These are phyloP conservation scores for Lutraria rhynchaena DNA, from an alignment of 1,140 invertebrate species.

Conservation along the genomic window DNA sequence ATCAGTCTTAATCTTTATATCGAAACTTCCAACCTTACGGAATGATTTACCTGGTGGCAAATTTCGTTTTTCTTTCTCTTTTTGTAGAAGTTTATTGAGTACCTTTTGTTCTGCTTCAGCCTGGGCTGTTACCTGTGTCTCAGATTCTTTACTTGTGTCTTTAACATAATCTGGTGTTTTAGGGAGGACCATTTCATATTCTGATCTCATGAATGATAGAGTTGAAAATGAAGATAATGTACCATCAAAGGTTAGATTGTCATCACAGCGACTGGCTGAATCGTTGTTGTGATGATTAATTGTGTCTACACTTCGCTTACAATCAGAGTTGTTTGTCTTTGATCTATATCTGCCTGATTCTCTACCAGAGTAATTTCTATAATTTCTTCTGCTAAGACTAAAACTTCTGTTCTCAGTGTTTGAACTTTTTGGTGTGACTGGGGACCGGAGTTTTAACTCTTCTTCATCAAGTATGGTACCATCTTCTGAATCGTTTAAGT, in stretches of 20 bases:
- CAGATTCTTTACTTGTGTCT: slow-evolving; percentile 10
- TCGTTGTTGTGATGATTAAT: background rate
- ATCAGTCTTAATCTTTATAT: slow-evolving; percentile 9
- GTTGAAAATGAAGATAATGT: slow-evolving; percentile 9
- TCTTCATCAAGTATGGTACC: background rate
- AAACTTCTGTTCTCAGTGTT: too few relatives aligned
- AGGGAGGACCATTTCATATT: slow-evolving; percentile 17
- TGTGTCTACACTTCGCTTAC: background rate
- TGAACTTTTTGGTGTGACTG: background rate
- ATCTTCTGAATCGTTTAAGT: background rate
- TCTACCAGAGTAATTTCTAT: too few relatives aligned
- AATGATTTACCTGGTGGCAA: slow-evolving; percentile 5
- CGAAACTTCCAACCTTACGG: slow-evolving; percentile 20
- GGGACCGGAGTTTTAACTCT: background rate
- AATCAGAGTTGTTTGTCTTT: background rate
- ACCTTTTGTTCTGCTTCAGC: slow-evolving; percentile 29
- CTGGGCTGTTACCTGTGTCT: slow-evolving; percentile 8
- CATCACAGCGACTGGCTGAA: background rate
- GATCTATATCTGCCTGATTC: background rate
- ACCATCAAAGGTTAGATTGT: background rate
- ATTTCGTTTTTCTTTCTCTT: background rate
- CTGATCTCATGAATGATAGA: slow-evolving; percentile 14
- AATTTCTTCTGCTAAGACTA: too few relatives aligned
- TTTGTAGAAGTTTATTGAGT: slow-evolving; percentile 14
- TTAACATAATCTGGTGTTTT: slow-evolving; percentile 32